phyloP scores from a whole-genome alignment of 2,113 vertebrate genomes.

The Pseudorectes ferrugineus region DNA sequence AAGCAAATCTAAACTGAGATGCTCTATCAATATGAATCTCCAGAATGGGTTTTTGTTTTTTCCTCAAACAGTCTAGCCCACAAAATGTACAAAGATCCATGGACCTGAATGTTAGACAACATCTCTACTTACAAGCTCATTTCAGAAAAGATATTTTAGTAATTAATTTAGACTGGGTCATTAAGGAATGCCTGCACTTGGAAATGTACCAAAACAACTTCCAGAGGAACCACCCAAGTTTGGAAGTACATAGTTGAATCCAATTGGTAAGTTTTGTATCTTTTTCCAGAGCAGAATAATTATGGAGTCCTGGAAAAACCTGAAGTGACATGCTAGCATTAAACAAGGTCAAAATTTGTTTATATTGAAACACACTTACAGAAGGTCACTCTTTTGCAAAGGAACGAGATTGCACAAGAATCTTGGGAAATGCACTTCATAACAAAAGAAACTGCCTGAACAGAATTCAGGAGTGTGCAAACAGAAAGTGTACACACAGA shows the following conservation, averaged over 20 bases:
- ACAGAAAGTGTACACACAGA: neutral
- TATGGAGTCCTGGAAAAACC: neutral
- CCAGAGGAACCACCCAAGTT: neutral
- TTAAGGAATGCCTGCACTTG: neutral
- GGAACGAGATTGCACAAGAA: neutral
- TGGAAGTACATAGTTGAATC: neutral
- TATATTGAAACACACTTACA: neutral
- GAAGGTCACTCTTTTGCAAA: neutral
- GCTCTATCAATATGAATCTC: neutral
- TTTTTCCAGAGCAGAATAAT: neutral
- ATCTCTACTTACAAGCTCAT: neutral
- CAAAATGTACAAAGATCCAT: neutral
- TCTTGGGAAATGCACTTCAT: neutral
- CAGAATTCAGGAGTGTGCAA: neutral
- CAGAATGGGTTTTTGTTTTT: neutral
- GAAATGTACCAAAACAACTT: neutral
- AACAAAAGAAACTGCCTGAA: neutral
- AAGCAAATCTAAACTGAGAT: neutral
- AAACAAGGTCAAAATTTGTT: conserved; percentile 26
- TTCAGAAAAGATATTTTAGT: neutral
- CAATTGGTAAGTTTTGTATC: neutral
- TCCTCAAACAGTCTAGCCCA: neutral
- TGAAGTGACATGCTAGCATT: neutral
- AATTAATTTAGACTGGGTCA: neutral
- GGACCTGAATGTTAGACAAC: neutral